These are phyloP conservation scores for Euura lappo DNA, from an alignment of 1,140 invertebrate species.

Conservation along the genomic window DNA sequence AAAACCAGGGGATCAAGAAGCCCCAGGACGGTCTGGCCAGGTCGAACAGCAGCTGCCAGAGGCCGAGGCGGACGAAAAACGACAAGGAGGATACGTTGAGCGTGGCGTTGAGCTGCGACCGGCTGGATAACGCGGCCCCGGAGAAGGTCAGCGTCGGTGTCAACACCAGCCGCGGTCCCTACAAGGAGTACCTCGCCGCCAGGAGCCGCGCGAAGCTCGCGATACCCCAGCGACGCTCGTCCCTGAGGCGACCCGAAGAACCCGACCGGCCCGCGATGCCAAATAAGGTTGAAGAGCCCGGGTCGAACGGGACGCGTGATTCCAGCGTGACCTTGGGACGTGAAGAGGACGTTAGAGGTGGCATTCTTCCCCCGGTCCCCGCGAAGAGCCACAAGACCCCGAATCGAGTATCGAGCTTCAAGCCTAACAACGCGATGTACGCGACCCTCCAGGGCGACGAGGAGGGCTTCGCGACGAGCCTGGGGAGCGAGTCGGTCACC, in stretches of 20 bases:
- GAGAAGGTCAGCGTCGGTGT: slow-evolving; percentile 34
- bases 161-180: slow-evolving; percentile 33
- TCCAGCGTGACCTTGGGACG: no score
- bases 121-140: slow-evolving; percentile 29
- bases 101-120: slow-evolving; percentile 45
- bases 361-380: background rate
- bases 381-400: background rate
- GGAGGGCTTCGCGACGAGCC: slow-evolving; percentile 17
- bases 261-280: slow-evolving; percentile 12
- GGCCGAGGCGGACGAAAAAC: slow-evolving; percentile 35
- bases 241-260: background rate
- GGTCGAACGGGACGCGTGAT: slow-evolving; percentile 1
- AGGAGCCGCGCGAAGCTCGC: slow-evolving; percentile 27
- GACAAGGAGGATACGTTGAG: slow-evolving; percentile 27
- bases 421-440: slow-evolving; percentile 32
- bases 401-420: slow-evolving; percentile 34
- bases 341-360: no score
- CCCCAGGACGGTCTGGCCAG: slow-evolving; percentile 28
- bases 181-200: slow-evolving; percentile 41
- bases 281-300: background rate
- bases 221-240: background rate
- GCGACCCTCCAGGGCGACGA: slow-evolving; percentile 27
- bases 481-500: slow-evolving; percentile 13
- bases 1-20: slow-evolving; percentile 14
- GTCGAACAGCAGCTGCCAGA: slow-evolving; percentile 48